Evolutionary conservation across 2,888 invertebrate genomes (phyloP), one percentile per base, ranked within the genome.

Genomic region (Tenthredo mesomela): DNA sequence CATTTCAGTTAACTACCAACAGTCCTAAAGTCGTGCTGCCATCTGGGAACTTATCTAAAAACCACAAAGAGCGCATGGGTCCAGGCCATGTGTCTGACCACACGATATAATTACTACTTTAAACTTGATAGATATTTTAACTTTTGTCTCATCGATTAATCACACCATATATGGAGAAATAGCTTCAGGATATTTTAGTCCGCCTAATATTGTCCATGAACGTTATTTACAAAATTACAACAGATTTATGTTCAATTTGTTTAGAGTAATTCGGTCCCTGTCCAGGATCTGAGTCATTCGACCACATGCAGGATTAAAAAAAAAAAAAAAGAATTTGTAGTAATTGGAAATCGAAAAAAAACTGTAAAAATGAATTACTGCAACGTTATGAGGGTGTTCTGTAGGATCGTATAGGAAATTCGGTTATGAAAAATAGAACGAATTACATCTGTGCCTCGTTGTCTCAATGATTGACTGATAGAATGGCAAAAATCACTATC

Each of bases 31-130:
- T 50, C 33, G 77, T 77, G 77, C 77, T 77, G 77, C 77, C 50
- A 29, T 29, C 54, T 77, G 25, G 21, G 15, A 54, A 33, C 47
- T 29, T n/a, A 54, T 15, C 33, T 47, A n/a, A 0, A n/a, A 50
- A 33, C 29, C 54, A n/a, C 2, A 33, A 25, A 29, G n/a, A 54
- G 54, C 47, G 37, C 50, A 33, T 50, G 12, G 5, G 50, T 29
- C 29, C 29, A 50, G 29, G 33, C 9, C 1, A n/a, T 0, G 33
- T 77, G 77, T 77, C 77, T 77, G 77, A 77, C 54, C 54, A 77
- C 10, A 77, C 77, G n/a, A 33, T 50, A 54, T 33, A 77, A 77
- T 29, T 54, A 77, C 77, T 77, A 77, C 77, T 77, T 77, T 10
- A 54, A 77, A 54, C 33, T 54, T 50, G 50, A n/a, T 18, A 18